Evolutionary conservation across 1,140 invertebrate species (phyloP).

Genomic region (Cataglyphis hispanica): DNA sequence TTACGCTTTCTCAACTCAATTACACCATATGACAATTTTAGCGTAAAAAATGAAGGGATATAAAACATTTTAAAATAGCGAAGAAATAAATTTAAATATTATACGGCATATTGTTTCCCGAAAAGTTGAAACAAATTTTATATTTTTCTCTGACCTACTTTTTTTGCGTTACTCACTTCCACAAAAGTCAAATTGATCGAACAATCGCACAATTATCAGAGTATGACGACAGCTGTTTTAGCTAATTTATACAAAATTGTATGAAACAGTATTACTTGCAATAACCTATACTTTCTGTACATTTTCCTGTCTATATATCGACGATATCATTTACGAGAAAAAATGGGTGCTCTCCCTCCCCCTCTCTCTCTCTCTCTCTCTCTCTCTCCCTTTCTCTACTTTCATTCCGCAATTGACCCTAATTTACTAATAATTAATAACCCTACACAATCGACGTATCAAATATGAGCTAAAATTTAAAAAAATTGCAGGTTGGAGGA

Average conservation of each 20-base stretch:
- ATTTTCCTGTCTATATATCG: conserved; percentile 23
- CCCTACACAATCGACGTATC: conserved; percentile 10
- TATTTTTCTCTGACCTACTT: neutral
- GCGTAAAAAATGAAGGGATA: no score
- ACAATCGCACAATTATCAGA: neutral
- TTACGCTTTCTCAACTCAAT: conserved; percentile 20
- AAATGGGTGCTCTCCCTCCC: conserved; percentile 9
- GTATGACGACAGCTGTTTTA: conserved; percentile 29
- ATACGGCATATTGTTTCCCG: neutral
- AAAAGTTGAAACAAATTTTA: neutral
- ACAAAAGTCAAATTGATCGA: neutral
- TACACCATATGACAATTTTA: neutral
- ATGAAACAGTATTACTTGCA: conserved; percentile 29
- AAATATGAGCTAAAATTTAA: conserved; percentile 48
- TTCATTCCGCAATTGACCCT: conserved; percentile 33
- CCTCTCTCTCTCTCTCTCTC: neutral
- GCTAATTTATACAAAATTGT: neutral
- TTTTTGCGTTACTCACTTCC: neutral
- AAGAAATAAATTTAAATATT: neutral
- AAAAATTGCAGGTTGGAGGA: conserved; percentile 57
- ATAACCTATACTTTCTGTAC: conserved; percentile 13
- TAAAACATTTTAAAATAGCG: neutral
- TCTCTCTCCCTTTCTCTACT: neutral
- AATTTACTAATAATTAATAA: conserved; percentile 41
- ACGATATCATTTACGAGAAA: neutral